Percentiles rank a stretch among this genome's conserved stretches.
Evolutionary conservation across 2,797 vertebrate genomes (phyloP).

Genomic region (Aplochiton taeniatus): DNA sequence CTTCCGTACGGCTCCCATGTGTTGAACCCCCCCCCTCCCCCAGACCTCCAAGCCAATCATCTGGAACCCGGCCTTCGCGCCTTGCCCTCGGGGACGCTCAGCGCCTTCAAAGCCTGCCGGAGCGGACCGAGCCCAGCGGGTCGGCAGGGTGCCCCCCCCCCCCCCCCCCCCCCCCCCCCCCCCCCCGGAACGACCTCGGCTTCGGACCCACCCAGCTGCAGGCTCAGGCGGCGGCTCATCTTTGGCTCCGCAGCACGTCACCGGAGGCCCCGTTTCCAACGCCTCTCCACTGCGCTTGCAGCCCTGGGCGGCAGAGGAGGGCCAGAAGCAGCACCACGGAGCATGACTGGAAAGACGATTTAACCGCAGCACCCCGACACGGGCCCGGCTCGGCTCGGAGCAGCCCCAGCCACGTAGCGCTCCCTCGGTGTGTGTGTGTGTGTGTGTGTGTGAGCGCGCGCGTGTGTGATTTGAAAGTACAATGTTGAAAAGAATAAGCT

Average conservation of each 20-base stretch:
- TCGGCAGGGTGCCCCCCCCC: background rate
- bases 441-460: conserved; percentile 1
- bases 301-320: conserved; percentile 55
- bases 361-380: conserved; percentile 71
- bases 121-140: too few relatives aligned
- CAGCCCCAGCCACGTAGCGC: conserved; percentile 53
- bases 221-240: conserved; percentile 3
- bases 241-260: conserved; percentile 67
- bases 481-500: conserved; percentile 70
- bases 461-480: conserved; percentile 59
- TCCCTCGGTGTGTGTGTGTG: conserved; percentile 10
- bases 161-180: background rate
- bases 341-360: conserved; percentile 76
- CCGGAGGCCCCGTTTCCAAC: conserved; percentile 70
- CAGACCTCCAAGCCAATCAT: too few relatives aligned
- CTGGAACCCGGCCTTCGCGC: too few relatives aligned
- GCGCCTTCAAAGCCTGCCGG: too few relatives aligned
- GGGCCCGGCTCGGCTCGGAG: conserved; percentile 55
- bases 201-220: conserved; percentile 18
- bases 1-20: too few relatives aligned
- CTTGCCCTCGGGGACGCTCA: too few relatives aligned
- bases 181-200: background rate
- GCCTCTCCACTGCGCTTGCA: conserved; percentile 73
- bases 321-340: conserved; percentile 68
- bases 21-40: too few relatives aligned